Conservation (phyloP, 2,113 vertebrate species). For the Pristiophorus japonicus region DNA sequence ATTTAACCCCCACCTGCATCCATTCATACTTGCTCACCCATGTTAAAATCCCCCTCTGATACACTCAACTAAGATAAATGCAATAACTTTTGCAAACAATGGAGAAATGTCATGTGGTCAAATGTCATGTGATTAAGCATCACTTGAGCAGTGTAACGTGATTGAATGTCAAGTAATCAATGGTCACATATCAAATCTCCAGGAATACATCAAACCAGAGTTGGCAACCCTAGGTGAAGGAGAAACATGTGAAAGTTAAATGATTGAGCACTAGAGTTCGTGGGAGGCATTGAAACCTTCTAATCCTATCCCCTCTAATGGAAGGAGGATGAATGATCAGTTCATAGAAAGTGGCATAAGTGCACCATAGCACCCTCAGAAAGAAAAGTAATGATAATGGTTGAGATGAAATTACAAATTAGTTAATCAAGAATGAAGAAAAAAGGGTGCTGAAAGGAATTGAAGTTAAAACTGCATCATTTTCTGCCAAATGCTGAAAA, state of each 20-base stretch:
- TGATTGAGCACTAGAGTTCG: background rate
- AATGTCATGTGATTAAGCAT: background rate
- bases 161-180: background rate
- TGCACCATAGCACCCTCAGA: background rate
- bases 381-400: background rate
- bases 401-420: background rate
- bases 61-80: too few species aligned
- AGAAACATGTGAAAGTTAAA: background rate
- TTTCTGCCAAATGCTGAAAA: background rate
- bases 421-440: background rate
- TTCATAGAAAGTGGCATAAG: background rate
- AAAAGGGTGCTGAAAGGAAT: background rate
- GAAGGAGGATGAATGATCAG: background rate
- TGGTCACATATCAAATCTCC: too few species aligned
- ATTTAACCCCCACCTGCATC: too few species aligned
- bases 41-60: too few species aligned
- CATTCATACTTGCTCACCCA: too few species aligned
- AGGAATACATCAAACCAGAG: background rate
- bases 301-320: background rate
- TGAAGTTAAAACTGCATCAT: background rate
- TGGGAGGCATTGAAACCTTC: background rate
- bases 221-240: background rate
- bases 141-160: too few species aligned
- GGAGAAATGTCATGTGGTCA: too few species aligned
- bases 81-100: too few species aligned